Percentiles rank a stretch among this genome's conserved stretches.
Conservation (phyloP, 2,888 invertebrate species). For the Oeneis ivallda region DNA sequence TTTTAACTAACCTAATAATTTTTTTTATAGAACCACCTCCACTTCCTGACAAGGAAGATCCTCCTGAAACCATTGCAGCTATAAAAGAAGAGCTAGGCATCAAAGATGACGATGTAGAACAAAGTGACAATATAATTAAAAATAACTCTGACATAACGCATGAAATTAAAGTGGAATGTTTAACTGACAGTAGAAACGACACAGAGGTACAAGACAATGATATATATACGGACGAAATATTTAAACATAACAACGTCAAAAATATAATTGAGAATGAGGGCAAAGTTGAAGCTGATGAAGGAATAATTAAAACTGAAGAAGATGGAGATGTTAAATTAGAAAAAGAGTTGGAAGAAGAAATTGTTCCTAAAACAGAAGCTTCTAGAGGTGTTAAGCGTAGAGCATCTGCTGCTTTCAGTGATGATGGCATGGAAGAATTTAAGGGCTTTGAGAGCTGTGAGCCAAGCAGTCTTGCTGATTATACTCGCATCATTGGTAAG, state of each 20-base stretch:
- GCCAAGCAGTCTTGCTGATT: constrained; percentile 51
- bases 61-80: constrained; percentile 9
- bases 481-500: constrained; percentile 62
- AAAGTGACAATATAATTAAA: background rate
- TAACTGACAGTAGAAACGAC: background rate
- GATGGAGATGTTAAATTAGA: constrained; percentile 20
- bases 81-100: constrained; percentile 13
- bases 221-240: background rate
- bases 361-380: constrained; percentile 28
- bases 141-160: background rate
- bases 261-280: background rate
- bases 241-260: background rate
- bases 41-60: constrained; percentile 11
- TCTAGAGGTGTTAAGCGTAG: constrained; percentile 62
- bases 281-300: background rate
- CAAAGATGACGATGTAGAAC: constrained; percentile 4
- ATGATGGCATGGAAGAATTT: constrained; percentile 58
- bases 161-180: background rate
- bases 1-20: background rate
- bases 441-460: constrained; percentile 64
- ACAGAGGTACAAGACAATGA: constrained; percentile 12
- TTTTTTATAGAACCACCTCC: constrained; percentile 14
- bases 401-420: constrained; percentile 66
- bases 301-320: constrained; percentile 28
- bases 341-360: constrained; percentile 27